phyloP scores from a whole-genome alignment of 2,888 invertebrate species.

The Sisyra nigra region DNA sequence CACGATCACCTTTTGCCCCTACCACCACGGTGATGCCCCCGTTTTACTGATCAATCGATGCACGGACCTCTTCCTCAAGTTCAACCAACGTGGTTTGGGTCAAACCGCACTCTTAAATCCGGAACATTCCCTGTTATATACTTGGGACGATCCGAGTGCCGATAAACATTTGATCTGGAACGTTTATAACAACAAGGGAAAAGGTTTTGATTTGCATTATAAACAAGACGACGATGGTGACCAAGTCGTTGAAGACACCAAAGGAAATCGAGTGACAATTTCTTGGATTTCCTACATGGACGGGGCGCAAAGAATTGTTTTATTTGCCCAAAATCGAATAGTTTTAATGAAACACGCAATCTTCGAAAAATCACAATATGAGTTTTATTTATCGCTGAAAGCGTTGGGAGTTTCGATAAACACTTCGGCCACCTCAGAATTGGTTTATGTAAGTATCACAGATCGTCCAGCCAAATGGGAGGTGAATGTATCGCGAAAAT shows the following conservation, averaged over 20 bases:
- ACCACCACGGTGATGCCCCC: constrained; percentile 61
- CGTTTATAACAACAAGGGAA: constrained; percentile 61
- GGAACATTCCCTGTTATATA: constrained; percentile 58
- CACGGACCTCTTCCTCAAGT: constrained; percentile 62
- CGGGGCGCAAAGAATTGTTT: constrained; percentile 52
- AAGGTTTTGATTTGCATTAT: constrained; percentile 56
- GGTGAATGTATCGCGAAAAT: constrained; percentile 59
- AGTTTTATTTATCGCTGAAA: constrained; percentile 50
- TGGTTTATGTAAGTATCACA: constrained; percentile 47
- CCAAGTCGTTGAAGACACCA: constrained; percentile 23
- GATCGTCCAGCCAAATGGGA: constrained; percentile 67
- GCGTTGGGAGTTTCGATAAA: constrained; percentile 48
- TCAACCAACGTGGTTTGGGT: constrained; percentile 45
- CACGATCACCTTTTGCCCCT: constrained; percentile 58
- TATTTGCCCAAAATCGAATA: constrained; percentile 60
- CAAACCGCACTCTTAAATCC: constrained; percentile 62
- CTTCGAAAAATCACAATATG: constrained; percentile 46
- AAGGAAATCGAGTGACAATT: constrained; percentile 34
- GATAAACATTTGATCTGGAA: constrained; percentile 63
- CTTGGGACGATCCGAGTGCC: constrained; percentile 72
- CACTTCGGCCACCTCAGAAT: constrained; percentile 32
- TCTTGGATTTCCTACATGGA: constrained; percentile 71
- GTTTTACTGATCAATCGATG: constrained; percentile 73
- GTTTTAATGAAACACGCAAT: neutral
- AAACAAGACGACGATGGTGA: constrained; percentile 46